Percentiles rank a stretch among this genome's conserved stretches.
Evolutionary conservation across 2,888 invertebrate genomes (phyloP).

Genomic region (Lapara coniferarum): DNA sequence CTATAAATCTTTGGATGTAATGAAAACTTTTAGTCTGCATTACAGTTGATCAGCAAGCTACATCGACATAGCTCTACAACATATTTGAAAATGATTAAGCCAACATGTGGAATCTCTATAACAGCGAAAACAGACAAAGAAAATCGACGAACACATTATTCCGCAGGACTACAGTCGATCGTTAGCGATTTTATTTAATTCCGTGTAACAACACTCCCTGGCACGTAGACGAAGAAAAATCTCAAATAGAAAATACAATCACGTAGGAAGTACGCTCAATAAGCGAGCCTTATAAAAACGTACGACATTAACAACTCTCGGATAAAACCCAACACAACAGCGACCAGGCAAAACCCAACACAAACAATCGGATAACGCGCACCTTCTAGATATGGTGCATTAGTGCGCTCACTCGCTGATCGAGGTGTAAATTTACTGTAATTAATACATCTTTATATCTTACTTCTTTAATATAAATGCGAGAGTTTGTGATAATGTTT

Average conservation of each 20-base stretch:
- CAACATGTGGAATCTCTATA: neutral
- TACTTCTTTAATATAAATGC: too few species aligned
- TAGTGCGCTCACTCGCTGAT: neutral
- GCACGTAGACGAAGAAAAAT: constrained; percentile 32
- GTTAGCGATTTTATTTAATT: constrained; percentile 18
- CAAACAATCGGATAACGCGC: neutral
- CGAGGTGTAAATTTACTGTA: neutral
- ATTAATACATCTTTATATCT: too few species aligned
- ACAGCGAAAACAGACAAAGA: constrained; percentile 1
- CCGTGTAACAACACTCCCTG: constrained; percentile 12
- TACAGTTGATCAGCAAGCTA: too few species aligned
- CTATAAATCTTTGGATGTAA: too few species aligned
- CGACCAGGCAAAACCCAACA: neutral
- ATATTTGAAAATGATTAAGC: neutral
- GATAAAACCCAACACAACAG: constrained; percentile 47
- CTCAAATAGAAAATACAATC: constrained; percentile 40
- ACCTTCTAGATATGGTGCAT: neutral
- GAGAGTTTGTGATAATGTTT: too few species aligned
- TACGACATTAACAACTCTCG: constrained; percentile 53
- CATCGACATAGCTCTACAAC: too few species aligned
- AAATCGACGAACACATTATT: neutral
- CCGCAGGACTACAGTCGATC: neutral
- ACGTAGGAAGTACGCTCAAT: constrained; percentile 44
- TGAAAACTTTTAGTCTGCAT: too few species aligned
- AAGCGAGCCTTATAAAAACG: constrained; percentile 50